phyloP scores from a whole-genome alignment of 2,797 vertebrate genomes.

The Labroides dimidiatus region DNA sequence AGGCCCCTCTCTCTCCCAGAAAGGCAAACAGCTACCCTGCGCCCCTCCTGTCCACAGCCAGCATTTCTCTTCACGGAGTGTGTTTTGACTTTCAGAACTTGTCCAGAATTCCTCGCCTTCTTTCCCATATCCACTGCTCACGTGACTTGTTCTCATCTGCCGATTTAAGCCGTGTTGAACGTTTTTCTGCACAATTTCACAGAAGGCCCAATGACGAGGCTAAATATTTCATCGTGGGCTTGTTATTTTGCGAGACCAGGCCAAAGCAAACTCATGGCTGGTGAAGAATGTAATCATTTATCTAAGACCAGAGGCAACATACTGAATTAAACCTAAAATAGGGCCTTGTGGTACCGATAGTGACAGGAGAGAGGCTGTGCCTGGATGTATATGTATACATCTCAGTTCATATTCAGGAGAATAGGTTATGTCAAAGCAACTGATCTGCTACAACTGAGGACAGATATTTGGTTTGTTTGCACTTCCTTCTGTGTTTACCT shows the following conservation, averaged over 20 bases:
- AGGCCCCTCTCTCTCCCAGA: conserved; percentile 35
- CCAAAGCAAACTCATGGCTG: conserved; percentile 80
- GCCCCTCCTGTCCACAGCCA: conserved; percentile 59
- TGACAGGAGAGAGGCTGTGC: conserved; percentile 50
- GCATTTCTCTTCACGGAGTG: conserved; percentile 52
- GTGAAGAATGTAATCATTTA: conserved; percentile 83
- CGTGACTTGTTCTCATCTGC: conserved; percentile 51
- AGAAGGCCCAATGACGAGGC: conserved; percentile 58
- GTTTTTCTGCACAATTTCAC: conserved; percentile 78
- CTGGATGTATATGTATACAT: conserved; percentile 57
- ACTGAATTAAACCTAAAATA: conserved; percentile 82
- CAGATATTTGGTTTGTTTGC: conserved; percentile 54
- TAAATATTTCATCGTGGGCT: conserved; percentile 75
- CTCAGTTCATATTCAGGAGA: conserved; percentile 42
- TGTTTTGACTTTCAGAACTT: conserved; percentile 52
- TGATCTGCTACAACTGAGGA: conserved; percentile 46
- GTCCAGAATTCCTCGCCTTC: conserved; percentile 71
- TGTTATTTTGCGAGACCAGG: conserved; percentile 73
- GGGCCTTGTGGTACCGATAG: conserved; percentile 63
- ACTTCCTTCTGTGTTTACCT: conserved; percentile 47
- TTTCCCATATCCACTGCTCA: conserved; percentile 74
- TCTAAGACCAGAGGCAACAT: conserved; percentile 76
- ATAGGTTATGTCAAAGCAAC: conserved; percentile 45
- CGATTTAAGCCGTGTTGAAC: conserved; percentile 57
- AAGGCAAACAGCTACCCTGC: conserved; percentile 44